Base-by-base conservation (phyloP, 2,113 vertebrate genomes). In the Potamarius usumacintae region DNA sequence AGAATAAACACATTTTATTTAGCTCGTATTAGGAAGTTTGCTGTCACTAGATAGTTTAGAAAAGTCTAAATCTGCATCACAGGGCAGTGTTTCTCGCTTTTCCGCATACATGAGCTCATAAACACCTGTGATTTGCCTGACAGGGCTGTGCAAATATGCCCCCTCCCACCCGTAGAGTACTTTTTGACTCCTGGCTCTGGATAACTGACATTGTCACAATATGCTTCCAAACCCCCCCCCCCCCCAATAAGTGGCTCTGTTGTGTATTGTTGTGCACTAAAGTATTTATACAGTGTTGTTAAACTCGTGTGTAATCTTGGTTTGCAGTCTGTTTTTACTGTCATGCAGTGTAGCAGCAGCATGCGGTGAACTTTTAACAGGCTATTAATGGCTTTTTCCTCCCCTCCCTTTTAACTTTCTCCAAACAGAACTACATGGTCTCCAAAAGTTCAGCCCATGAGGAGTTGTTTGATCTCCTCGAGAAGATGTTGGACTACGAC, bases 401-500 rank as follows among this genome's bases (percentile, higher is more conserved):
- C 42, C 5, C 79, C 79, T 79, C 2, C 9, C 18, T 7, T 42
- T 42, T 42, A 42, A 42, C 42, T 42, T 50, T 15, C 53, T 57
- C 7, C 7, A 27, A 63, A n/a, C 91, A 97, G 97, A 94, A 97
- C 89, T 96, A 95, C 91, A 96, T 98, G 96, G 92, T 92, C 86
- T 96, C 92, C 86, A 93, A 93, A 76, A 96, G 94, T 53, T 93
- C 93, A 67, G 97, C 97, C 2, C 97, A 98, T 82, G 92, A 93
- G 78, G 96, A 96, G 91, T 94, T 99, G 62, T 97, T 99, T 52
- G 97, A 99, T 92, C 95, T 99, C 80, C 94, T 99, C 74, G 90
- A 95, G 91, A 96, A 92, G 90, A 99, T 99, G 98, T 82, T 99
- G 93, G 96, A 99, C 74, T 99, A 97, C 27, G 97, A 99, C 71